Evolutionary conservation across 1,140 invertebrate species (phyloP), one percentile per base, ranked within the genome.

Genomic region (Leptinotarsa lineolata): DNA sequence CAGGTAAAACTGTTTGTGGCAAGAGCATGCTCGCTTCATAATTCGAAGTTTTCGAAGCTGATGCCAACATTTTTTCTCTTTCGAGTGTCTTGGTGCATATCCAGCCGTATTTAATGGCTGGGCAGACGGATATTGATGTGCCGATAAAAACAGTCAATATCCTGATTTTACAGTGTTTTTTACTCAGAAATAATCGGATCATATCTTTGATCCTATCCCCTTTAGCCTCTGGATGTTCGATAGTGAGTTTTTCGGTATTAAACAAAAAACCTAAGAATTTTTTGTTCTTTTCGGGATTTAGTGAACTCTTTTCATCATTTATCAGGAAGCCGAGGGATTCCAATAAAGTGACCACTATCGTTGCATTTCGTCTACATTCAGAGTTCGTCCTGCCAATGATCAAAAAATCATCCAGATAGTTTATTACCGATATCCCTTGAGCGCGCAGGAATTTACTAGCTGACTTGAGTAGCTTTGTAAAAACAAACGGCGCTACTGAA

Each of bases 231-330:
- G 72, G 72, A n/a, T 73, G 58, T 2, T 16, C 16, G 15, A 76
- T 69, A 3, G n/a, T 15, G 46, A 76, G n/a, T 18, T 39, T 70
- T 18, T 22, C 21, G 20, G 22, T 24, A 39, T 73, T 60, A 30
- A 70, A 74, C 11, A 76, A 18, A 59, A 76, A 76, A 8, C 74
- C 74, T 66, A 76, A 68, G 74, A 70, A 76, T 58, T 44, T 66
- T 15, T 24, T 45, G 13, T 67, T 45, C 67, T 4, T 45, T 60
- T 21, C 18, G 30, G 68, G 72, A 18, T 4, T 24, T 13, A 76
- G 30, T 1, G 15, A 18, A 61, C 75, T 76, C 46, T 76, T 76
- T 8, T 69, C 65, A 21, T 21, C 22, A 60, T 76, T 76, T 39
- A 76, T 71, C 20, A 76, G 69, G 67, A 74, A 76, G 1, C 75